Conservation (phyloP, 2,113 vertebrate species). For the Asarcornis scutulata region DNA sequence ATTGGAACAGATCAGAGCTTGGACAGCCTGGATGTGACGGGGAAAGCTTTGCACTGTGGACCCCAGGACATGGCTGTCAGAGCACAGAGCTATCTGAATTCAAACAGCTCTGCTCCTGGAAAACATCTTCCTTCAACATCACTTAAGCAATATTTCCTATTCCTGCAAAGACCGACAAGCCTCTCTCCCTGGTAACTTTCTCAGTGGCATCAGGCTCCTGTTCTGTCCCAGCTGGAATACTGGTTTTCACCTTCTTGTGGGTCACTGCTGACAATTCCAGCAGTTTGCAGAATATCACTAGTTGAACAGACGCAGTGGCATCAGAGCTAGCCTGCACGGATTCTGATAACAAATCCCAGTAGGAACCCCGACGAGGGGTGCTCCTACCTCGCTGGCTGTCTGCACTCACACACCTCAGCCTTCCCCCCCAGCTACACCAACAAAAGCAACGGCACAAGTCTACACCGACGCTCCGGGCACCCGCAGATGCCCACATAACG, state of each 20-base stretch:
- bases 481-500: rapidly evolving
- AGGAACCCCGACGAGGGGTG: neutral
- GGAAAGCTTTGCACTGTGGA: neutral
- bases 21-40: neutral
- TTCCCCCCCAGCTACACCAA: neutral
- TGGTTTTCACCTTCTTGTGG: rapidly evolving
- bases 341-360: rapidly evolving
- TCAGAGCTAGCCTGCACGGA: rapidly evolving
- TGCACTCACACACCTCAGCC: rapidly evolving
- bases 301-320: rapidly evolving
- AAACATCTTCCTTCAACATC: neutral
- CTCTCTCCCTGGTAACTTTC: rapidly evolving
- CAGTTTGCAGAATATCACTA: rapidly evolving
- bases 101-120: neutral
- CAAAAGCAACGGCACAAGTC: neutral
- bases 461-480: rapidly evolving
- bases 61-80: neutral
- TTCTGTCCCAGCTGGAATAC: rapidly evolving
- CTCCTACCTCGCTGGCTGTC: neutral
- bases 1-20: rapidly evolving
- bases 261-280: rapidly evolving
- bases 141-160: rapidly evolving
- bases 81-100: neutral
- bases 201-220: neutral
- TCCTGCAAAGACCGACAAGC: neutral